Conservation (phyloP, 1,140 invertebrate species). For the Scaptomyza hsui region DNA sequence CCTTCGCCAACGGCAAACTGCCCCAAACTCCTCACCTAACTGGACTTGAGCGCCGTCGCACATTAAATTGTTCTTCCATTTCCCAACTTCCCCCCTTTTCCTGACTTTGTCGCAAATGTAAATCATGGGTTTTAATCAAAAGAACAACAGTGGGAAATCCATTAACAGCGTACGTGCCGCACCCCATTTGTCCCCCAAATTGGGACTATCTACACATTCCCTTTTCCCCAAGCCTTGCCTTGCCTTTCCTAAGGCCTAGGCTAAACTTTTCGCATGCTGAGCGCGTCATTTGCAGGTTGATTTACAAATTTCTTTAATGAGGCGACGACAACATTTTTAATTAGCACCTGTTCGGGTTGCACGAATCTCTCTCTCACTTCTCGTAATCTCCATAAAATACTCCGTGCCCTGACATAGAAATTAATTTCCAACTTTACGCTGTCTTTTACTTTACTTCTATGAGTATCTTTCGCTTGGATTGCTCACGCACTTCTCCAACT, state of each 20-base stretch:
- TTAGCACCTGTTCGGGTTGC: conserved; percentile 67
- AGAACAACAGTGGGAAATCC: conserved; percentile 65
- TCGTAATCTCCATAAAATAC: conserved; percentile 67
- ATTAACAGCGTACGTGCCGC: conserved; percentile 69
- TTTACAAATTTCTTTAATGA: conserved; percentile 79
- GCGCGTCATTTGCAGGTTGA: conserved; percentile 60
- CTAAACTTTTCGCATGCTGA: conserved; percentile 43
- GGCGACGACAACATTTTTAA: conserved; percentile 78
- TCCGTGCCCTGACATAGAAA: conserved; percentile 43
- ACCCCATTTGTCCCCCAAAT: conserved; percentile 20
- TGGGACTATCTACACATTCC: background rate
- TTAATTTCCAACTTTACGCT: conserved; percentile 60
- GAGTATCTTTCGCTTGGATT: conserved; percentile 6
- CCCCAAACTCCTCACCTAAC: conserved; percentile 11
- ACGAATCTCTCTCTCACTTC: conserved; percentile 10
- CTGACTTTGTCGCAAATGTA: conserved; percentile 63
- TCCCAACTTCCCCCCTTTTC: background rate
- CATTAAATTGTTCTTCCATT: conserved; percentile 36
- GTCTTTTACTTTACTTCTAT: background rate
- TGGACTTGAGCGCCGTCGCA: conserved; percentile 33
- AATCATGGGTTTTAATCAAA: conserved; percentile 79
- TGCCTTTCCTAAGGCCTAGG: background rate
- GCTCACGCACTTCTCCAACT: conserved; percentile 52
- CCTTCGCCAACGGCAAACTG: conserved; percentile 33
- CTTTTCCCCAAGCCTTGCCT: background rate